Evolutionary conservation across 1,140 invertebrate genomes (phyloP).

Genomic region (Nephila pilipes): DNA sequence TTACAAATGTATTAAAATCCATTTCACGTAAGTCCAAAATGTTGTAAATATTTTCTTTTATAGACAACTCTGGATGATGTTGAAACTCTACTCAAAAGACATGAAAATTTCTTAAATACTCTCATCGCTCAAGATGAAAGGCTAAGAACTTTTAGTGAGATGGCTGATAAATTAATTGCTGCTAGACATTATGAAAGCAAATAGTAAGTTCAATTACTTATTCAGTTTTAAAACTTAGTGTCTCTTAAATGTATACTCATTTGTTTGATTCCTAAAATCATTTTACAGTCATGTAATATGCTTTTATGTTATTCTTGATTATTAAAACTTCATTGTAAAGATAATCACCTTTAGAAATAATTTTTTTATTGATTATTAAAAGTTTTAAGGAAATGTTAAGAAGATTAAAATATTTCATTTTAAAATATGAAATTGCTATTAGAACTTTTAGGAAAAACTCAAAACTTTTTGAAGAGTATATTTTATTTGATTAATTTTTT

Average conservation of each 20-base stretch:
- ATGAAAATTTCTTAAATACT: conserved; percentile 96
- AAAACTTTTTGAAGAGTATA: too few relatives aligned
- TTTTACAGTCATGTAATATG: too few relatives aligned
- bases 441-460: too few relatives aligned
- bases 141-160: conserved; percentile 91
- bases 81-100: conserved; percentile 94
- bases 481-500: too few relatives aligned
- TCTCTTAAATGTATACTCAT: neutral
- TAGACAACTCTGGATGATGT: conserved; percentile 96
- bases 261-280: neutral
- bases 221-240: neutral
- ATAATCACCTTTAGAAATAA: too few relatives aligned
- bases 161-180: conserved; percentile 91
- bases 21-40: too few relatives aligned
- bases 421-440: too few relatives aligned
- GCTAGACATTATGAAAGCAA: conserved; percentile 92
- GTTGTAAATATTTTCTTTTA: neutral
- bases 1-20: too few relatives aligned
- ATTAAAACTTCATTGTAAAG: too few relatives aligned
- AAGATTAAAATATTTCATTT: too few relatives aligned
- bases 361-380: too few relatives aligned
- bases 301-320: neutral
- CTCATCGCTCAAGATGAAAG: conserved; percentile 96
- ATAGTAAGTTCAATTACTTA: conserved; percentile 84
- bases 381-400: too few relatives aligned